Percentiles rank a stretch among this genome's conserved stretches.
Evolutionary conservation across 2,888 invertebrate genomes (phyloP).

Genomic region (Spodoptera exigua): DNA sequence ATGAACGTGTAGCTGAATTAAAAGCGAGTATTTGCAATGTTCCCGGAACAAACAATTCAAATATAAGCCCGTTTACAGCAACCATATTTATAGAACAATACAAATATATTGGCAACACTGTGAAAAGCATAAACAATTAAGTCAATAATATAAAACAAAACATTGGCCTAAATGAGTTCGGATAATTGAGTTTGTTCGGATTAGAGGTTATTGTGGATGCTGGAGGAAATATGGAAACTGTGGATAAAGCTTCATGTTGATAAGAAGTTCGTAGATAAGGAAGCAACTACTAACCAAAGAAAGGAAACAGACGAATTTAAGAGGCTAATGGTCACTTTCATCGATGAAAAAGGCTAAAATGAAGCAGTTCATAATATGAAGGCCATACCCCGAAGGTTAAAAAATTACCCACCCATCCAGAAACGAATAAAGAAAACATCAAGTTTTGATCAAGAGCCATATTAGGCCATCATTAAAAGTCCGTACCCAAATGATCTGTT

Average conservation of each 20-base stretch:
- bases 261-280: slow-evolving; percentile 4
- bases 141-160: slow-evolving; percentile 34
- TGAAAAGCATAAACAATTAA: slow-evolving; percentile 23
- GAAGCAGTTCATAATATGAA: too few relatives aligned
- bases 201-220: slow-evolving; percentile 17
- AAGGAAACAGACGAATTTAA: too few relatives aligned
- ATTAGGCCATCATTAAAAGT: too few relatives aligned
- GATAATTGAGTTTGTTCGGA: slow-evolving; percentile 31
- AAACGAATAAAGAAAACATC: too few relatives aligned
- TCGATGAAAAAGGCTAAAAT: too few relatives aligned
- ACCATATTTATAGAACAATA: not conserved
- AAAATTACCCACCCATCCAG: too few relatives aligned
- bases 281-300: not conserved
- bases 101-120: slow-evolving; percentile 24
- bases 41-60: slow-evolving; percentile 22
- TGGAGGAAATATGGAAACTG: slow-evolving; percentile 10
- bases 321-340: too few relatives aligned
- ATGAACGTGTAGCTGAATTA: slow-evolving; percentile 35
- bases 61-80: slow-evolving; percentile 28
- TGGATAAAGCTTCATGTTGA: not conserved
- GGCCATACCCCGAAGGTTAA: too few relatives aligned
- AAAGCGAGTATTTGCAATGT: slow-evolving; percentile 37
- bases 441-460: too few relatives aligned
- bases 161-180: slow-evolving; percentile 19
- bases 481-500: slow-evolving; percentile 1